These are phyloP conservation scores for Palaemon carinicauda DNA, from an alignment of 1,140 invertebrate species.

Conservation along the genomic window DNA sequence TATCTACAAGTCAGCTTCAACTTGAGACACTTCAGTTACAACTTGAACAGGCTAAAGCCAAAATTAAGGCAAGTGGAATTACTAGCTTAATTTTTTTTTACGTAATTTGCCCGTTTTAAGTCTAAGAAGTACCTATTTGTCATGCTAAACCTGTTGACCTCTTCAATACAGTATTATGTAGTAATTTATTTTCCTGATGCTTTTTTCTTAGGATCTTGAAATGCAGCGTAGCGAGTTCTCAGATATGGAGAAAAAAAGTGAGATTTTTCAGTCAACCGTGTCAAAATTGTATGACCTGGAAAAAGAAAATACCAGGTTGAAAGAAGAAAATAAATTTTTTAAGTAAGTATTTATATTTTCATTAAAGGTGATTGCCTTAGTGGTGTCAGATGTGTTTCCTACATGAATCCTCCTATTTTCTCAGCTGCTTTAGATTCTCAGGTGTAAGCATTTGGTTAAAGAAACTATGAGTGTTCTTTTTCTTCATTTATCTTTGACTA, in stretches of 20 bases:
- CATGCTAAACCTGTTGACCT: not conserved
- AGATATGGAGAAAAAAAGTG: not conserved
- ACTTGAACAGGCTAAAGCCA: conserved; percentile 18
- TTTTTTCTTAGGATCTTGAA: conserved; percentile 28
- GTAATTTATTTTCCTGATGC: not conserved
- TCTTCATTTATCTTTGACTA: no score
- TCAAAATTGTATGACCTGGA: conserved; percentile 33
- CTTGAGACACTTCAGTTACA: not conserved
- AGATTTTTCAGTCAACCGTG: conserved; percentile 22
- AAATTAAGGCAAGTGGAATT: conserved; percentile 3
- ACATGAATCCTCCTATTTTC: no score
- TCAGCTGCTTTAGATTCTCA: no score
- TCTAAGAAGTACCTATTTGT: not conserved
- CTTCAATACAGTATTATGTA: not conserved
- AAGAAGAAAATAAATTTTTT: conserved; percentile 48
- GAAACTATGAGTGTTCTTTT: no score
- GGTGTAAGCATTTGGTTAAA: no score
- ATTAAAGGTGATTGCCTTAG: no score
- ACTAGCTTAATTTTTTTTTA: not conserved
- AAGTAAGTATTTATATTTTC: not conserved
- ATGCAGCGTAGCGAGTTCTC: not conserved
- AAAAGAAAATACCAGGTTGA: conserved; percentile 30
- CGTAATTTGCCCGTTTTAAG: not conserved
- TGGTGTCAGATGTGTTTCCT: no score
- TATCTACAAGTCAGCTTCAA: not conserved